These are phyloP conservation scores for Trichogramma evanescens DNA, from an alignment of 2,888 invertebrate genomes.

Conservation along the genomic window DNA sequence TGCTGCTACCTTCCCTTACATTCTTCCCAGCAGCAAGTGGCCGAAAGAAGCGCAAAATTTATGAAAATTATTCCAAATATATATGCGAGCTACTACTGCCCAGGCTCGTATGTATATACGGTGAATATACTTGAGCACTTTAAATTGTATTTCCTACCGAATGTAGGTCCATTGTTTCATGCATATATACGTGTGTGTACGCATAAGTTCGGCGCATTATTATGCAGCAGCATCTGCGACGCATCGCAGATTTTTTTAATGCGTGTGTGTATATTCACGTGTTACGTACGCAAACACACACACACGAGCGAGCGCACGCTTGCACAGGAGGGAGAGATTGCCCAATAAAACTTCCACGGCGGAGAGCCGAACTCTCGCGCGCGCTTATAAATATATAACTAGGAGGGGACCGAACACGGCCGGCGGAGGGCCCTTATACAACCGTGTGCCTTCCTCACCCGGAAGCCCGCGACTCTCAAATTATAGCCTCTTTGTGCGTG, in stretches of 20 bases:
- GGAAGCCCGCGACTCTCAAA: background rate
- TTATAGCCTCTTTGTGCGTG: too few species aligned
- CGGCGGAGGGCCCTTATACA: background rate
- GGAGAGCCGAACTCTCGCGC: too few species aligned
- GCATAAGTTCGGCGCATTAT: background rate
- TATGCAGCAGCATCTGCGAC: background rate
- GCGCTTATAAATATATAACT: constrained; percentile 8
- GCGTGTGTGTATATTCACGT: too few species aligned
- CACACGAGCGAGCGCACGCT: too few species aligned
- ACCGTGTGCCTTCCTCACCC: background rate
- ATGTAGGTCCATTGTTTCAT: constrained; percentile 1
- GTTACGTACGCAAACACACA: too few species aligned
- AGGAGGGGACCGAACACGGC: constrained; percentile 9
- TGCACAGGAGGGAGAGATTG: constrained; percentile 24
- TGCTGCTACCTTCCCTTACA: constrained; percentile 6
- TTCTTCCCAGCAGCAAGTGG: constrained; percentile 32
- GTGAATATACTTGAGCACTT: background rate
- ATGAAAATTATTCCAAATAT: constrained; percentile 6
- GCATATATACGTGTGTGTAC: constrained; percentile 6
- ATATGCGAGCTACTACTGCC: background rate
- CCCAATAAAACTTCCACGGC: constrained; percentile 27
- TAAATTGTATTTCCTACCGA: constrained; percentile 27
- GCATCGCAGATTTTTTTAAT: constrained; percentile 1
- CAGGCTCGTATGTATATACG: constrained; percentile 3
- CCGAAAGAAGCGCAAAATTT: constrained; percentile 27